These are phyloP conservation scores for Loxodonta africana DNA, from an alignment of 2,113 vertebrate genomes.

Conservation along the genomic window DNA sequence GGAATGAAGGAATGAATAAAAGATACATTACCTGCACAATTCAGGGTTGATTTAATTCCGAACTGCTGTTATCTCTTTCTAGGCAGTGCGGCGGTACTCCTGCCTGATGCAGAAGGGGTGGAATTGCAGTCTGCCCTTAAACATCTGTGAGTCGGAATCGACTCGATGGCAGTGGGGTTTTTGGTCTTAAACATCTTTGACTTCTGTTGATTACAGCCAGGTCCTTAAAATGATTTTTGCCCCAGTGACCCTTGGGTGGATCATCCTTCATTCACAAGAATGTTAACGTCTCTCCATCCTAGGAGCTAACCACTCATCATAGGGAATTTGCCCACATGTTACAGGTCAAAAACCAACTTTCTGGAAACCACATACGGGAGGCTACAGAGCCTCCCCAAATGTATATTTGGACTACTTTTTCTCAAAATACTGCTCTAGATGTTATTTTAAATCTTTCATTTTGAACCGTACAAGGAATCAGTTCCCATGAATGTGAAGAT, in stretches of 20 bases:
- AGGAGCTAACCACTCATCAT: conserved; percentile 35
- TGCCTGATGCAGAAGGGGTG: conserved; percentile 34
- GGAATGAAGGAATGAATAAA: conserved; percentile 13
- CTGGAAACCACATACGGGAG: conserved; percentile 72
- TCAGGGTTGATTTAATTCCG: conserved; percentile 45
- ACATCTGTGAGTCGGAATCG: conserved; percentile 13
- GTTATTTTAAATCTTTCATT: conserved; percentile 58
- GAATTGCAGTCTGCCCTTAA: conserved; percentile 39
- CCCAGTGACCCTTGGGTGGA: conserved; percentile 49
- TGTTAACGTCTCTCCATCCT: conserved; percentile 61
- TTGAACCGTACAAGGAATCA: conserved; percentile 23
- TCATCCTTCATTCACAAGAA: conserved; percentile 66
- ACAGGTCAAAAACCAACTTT: conserved; percentile 68
- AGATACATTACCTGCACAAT: conserved; percentile 2
- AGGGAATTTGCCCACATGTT: conserved; percentile 59
- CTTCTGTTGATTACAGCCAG: conserved; percentile 70
- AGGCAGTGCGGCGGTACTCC: conserved; percentile 13
- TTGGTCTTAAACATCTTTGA: conserved; percentile 57
- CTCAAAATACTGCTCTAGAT: conserved; percentile 82
- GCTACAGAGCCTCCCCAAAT: conserved; percentile 77
- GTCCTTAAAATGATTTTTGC: conserved; percentile 61
- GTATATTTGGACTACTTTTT: conserved; percentile 86
- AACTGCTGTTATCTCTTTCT: neutral
- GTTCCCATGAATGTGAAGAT: conserved; percentile 71
- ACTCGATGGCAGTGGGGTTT: no score